These are phyloP conservation scores for Meriones unguiculatus DNA, from an alignment of 2,113 vertebrate species.

Conservation along the genomic window DNA sequence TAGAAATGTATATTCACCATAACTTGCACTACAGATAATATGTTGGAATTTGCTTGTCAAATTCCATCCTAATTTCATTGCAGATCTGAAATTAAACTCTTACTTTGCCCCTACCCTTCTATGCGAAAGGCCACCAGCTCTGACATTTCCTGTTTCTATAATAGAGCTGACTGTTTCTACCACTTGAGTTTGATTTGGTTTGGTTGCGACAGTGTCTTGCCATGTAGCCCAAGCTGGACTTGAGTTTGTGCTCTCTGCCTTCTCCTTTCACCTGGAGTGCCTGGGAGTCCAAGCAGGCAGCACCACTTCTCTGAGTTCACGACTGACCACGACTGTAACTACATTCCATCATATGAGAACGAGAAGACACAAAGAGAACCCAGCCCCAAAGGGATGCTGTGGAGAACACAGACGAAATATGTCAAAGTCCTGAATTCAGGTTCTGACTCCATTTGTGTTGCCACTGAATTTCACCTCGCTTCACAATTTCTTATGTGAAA, in stretches of 20 bases:
- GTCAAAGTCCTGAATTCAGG: constrained; percentile 12
- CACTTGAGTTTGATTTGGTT: background rate
- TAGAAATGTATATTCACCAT: background rate
- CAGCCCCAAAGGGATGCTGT: background rate
- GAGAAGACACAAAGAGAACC: background rate
- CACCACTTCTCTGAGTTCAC: background rate
- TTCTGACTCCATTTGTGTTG: background rate
- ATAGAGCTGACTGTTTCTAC: background rate
- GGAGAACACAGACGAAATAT: background rate
- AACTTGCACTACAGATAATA: background rate
- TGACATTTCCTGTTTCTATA: background rate
- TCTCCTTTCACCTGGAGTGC: too few species aligned
- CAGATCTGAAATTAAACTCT: background rate
- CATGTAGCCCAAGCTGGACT: background rate
- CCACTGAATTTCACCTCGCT: background rate
- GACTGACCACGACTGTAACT: background rate
- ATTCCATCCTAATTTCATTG: background rate
- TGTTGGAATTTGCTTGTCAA: background rate
- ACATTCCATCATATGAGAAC: background rate
- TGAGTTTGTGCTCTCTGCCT: too few species aligned
- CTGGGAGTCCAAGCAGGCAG: background rate
- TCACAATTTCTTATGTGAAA: background rate
- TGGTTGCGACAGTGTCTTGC: background rate
- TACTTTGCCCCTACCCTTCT: background rate
- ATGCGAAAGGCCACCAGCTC: background rate